phyloP scores from a whole-genome alignment of 30 jellyfish, hydroid and myxozoan genomes.

The Mastigias papua region DNA sequence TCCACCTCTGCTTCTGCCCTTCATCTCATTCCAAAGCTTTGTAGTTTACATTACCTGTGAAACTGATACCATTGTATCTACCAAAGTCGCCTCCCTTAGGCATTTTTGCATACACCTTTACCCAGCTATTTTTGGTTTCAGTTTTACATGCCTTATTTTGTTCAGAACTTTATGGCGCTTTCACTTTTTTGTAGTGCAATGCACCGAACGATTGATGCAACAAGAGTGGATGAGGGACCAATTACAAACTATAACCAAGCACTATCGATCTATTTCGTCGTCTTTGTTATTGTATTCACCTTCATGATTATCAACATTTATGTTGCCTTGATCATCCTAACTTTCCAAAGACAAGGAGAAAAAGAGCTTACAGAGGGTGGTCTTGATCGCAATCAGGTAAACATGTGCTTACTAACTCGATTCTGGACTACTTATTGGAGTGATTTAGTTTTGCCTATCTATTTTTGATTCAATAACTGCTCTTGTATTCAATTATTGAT shows the following conservation, averaged over 20 bases:
- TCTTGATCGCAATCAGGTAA: constrained; percentile 95
- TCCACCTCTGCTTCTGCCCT: too few species aligned
- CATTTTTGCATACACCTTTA: too few species aligned
- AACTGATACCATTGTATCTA: too few species aligned
- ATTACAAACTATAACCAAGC: constrained; percentile 80
- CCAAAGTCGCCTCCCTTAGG: too few species aligned
- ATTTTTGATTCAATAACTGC: background rate
- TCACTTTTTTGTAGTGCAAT: constrained; percentile 90
- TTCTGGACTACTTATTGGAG: too few species aligned
- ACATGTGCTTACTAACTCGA: too few species aligned
- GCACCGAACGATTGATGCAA: constrained; percentile 96
- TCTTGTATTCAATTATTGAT: background rate
- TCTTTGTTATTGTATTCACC: constrained; percentile 93
- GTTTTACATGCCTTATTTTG: too few species aligned
- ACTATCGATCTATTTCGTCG: constrained; percentile 79
- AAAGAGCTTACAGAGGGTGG: constrained; percentile 96
- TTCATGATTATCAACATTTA: constrained; percentile 97
- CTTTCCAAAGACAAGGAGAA: constrained; percentile 99
- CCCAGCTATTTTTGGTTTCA: too few species aligned
- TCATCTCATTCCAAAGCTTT: background rate
- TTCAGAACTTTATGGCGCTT: too few species aligned
- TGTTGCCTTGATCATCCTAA: constrained; percentile 93
- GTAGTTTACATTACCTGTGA: too few species aligned
- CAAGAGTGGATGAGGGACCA: constrained; percentile 87
- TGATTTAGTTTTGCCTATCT: background rate